These are phyloP conservation scores for Colinus virginianus DNA, from an alignment of 2,113 vertebrate genomes.

Conservation along the genomic window DNA sequence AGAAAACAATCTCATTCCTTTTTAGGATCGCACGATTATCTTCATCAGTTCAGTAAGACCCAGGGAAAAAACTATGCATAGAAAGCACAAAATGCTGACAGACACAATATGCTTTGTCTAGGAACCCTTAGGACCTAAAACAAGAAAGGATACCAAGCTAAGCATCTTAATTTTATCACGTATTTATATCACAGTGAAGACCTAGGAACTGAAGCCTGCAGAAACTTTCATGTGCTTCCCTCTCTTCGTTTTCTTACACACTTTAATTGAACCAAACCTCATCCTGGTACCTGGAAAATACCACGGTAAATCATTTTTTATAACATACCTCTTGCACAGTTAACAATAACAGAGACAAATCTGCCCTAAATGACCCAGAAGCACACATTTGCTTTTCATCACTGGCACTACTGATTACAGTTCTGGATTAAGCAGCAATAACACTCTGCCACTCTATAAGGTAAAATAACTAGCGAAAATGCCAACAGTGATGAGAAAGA, in stretches of 20 bases:
- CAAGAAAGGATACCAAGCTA: neutral
- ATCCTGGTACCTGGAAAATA: neutral
- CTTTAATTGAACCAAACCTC: conserved; percentile 12
- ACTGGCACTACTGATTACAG: neutral
- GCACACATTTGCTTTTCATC: conserved; percentile 34
- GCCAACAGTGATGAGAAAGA: neutral
- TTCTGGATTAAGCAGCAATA: neutral
- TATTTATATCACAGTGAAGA: neutral
- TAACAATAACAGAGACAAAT: neutral
- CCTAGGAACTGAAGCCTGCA: neutral
- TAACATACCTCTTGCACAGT: neutral
- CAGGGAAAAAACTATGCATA: neutral
- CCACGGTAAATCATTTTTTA: neutral
- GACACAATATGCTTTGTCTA: neutral
- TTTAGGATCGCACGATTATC: neutral
- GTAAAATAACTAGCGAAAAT: neutral
- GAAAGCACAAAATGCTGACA: neutral
- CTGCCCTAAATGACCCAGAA: neutral
- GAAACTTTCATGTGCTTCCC: neutral
- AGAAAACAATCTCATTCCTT: neutral
- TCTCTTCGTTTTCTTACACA: neutral
- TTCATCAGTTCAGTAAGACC: neutral
- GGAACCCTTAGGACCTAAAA: neutral
- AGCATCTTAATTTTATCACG: neutral
- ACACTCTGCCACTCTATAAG: neutral